Conservation (phyloP, 2,888 invertebrate genomes). For the Ctenicera cuprea region DNA sequence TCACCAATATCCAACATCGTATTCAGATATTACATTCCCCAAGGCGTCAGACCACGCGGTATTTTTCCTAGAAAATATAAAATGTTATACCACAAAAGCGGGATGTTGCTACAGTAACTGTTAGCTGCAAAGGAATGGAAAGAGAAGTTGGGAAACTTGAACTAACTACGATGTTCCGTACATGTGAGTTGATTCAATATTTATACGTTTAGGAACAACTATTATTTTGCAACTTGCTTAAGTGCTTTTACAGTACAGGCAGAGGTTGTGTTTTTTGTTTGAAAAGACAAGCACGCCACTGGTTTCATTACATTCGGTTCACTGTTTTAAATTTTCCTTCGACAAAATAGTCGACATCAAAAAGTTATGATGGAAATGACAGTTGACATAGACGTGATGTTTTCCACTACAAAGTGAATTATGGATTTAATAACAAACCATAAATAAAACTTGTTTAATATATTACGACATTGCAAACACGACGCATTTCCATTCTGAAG, state of each 20-base stretch:
- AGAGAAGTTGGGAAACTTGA: background rate
- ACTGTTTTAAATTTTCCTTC: background rate
- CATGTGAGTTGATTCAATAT: too few species aligned
- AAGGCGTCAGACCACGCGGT: slow-evolving; percentile 30
- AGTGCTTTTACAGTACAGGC: too few species aligned
- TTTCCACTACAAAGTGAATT: slow-evolving; percentile 54
- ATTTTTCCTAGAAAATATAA: slow-evolving; percentile 37
- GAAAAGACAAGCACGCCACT: background rate
- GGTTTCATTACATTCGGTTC: background rate
- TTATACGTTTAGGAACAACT: too few species aligned
- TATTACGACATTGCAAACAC: slow-evolving; percentile 55
- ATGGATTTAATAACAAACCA: slow-evolving; percentile 58
- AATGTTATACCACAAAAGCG: slow-evolving; percentile 26
- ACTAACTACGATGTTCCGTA: too few species aligned
- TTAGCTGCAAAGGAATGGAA: background rate
- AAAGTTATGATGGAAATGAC: slow-evolving; percentile 54
- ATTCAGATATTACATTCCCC: slow-evolving; percentile 44
- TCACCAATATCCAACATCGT: slow-evolving; percentile 44
- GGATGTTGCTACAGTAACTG: slow-evolving; percentile 22
- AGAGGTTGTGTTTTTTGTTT: too few species aligned
- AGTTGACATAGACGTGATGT: slow-evolving; percentile 53
- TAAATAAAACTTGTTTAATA: slow-evolving; percentile 58
- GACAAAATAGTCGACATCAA: slow-evolving; percentile 31
- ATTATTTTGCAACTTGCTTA: too few species aligned
- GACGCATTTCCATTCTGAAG: slow-evolving; percentile 52